Conservation (phyloP, 2,797 vertebrate species). For the Gambusia yucatana region DNA sequence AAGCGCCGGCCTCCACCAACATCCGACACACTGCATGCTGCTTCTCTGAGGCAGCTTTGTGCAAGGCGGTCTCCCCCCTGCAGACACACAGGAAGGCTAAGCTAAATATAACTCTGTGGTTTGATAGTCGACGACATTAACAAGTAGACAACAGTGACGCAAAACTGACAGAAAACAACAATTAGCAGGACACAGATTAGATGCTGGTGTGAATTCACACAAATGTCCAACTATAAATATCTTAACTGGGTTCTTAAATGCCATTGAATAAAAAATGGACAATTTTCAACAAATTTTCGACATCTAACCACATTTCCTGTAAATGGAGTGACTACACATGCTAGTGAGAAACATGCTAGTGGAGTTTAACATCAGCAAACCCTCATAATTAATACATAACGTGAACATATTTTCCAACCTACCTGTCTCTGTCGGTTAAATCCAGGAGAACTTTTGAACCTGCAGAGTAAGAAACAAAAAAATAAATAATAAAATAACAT, state of each 20-base stretch:
- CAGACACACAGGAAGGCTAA: slow-evolving; percentile 30
- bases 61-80: slow-evolving; percentile 94
- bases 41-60: slow-evolving; percentile 91
- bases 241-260: not conserved
- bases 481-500: not conserved
- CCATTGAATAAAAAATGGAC: not conserved
- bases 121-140: too few relatives aligned
- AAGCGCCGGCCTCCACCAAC: slow-evolving; percentile 92
- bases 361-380: not conserved
- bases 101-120: slow-evolving; percentile 9
- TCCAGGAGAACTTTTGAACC: slow-evolving; percentile 93
- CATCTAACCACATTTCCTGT: not conserved
- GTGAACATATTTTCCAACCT: slow-evolving; percentile 49
- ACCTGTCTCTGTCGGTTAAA: slow-evolving; percentile 93
- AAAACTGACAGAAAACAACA: not conserved
- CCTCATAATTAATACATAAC: not conserved
- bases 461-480: slow-evolving; percentile 56
- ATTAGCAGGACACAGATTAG: not conserved
- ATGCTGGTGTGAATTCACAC: not conserved
- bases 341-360: not conserved
- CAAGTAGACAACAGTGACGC: not conserved
- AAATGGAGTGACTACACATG: not conserved
- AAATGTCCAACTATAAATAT: not conserved
- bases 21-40: slow-evolving; percentile 88
- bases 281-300: not conserved